Percentiles rank a stretch among this genome's conserved stretches.
These are phyloP conservation scores for Terebella lapidaria DNA, from an alignment of 2,888 invertebrate species.

Conservation along the genomic window DNA sequence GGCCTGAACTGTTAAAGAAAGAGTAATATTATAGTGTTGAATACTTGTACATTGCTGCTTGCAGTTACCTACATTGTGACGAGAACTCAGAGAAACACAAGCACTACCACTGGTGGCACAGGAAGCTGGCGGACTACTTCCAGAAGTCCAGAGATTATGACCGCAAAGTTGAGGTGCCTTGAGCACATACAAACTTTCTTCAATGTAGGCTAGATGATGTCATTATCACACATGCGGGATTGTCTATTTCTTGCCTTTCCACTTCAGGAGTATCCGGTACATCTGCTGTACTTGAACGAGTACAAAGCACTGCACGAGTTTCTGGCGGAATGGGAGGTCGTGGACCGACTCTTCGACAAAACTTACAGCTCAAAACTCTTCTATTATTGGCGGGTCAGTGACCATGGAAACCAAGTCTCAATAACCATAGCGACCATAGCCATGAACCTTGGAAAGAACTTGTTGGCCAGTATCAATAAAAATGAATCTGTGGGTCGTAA, in stretches of 20 bases:
- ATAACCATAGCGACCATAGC: too few species aligned
- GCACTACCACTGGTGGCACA: slow-evolving; percentile 36
- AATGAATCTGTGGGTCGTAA: too few species aligned
- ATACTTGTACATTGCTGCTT: too few species aligned
- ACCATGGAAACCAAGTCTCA: too few species aligned
- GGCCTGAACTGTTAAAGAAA: too few species aligned
- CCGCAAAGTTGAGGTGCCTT: slow-evolving; percentile 42
- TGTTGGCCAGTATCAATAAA: too few species aligned
- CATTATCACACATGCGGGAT: too few species aligned
- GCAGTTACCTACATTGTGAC: too few species aligned
- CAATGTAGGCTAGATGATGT: too few species aligned
- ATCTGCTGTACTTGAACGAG: slow-evolving; percentile 43
- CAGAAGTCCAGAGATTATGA: slow-evolving; percentile 35
- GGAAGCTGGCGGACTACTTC: slow-evolving; percentile 45
- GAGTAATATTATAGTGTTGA: too few species aligned
- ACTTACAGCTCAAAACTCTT: slow-evolving; percentile 45
- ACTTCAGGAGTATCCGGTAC: slow-evolving; percentile 43
- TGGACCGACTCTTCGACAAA: slow-evolving; percentile 44
- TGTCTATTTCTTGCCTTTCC: neutral
- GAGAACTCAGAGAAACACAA: slow-evolving; percentile 15
- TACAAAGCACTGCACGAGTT: slow-evolving; percentile 37
- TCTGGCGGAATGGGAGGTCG: slow-evolving; percentile 45
- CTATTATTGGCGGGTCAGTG: slow-evolving; percentile 46
- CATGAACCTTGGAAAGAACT: too few species aligned
- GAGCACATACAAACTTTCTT: too few species aligned